Evolutionary conservation across 2,113 vertebrate species (phyloP).

Genomic region (Chlamydotis undulata): DNA sequence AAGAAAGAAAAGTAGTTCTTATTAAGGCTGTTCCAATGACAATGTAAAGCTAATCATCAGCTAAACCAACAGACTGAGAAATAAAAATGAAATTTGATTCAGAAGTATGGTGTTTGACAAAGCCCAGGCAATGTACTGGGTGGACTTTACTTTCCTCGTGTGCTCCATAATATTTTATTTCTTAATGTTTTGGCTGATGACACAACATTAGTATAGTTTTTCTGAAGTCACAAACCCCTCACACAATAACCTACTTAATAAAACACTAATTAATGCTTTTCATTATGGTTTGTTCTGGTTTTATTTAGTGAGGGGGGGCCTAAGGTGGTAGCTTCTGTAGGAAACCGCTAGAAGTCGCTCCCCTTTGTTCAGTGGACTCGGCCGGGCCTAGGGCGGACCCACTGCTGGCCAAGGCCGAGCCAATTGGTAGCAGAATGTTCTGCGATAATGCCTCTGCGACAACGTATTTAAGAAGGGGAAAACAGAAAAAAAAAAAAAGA

Average conservation of each 20-base stretch:
- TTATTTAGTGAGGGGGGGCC: too few relatives aligned
- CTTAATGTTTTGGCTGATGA: not conserved
- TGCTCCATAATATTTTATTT: not conserved
- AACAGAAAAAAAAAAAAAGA: too few relatives aligned
- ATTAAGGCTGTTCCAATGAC: not conserved
- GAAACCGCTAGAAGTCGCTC: too few relatives aligned
- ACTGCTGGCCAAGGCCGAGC: too few relatives aligned
- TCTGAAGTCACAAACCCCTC: not conserved
- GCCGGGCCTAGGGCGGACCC: too few relatives aligned
- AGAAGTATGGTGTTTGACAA: not conserved
- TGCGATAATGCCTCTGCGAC: too few relatives aligned
- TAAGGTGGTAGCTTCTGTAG: too few relatives aligned
- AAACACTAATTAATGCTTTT: not conserved
- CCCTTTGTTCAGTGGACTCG: too few relatives aligned
- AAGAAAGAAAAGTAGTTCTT: not conserved
- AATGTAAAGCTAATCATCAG: not conserved
- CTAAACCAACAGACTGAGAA: not conserved
- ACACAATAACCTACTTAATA: not conserved
- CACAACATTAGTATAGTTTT: not conserved
- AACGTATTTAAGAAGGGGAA: too few relatives aligned
- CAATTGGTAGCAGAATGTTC: too few relatives aligned
- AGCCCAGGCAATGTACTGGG: not conserved
- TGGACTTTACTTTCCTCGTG: not conserved
- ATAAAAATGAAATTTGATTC: not conserved
- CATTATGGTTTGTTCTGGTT: not conserved